phyloP scores from a whole-genome alignment of 2,113 vertebrate genomes.

The Oncorhynchus kisutch region DNA sequence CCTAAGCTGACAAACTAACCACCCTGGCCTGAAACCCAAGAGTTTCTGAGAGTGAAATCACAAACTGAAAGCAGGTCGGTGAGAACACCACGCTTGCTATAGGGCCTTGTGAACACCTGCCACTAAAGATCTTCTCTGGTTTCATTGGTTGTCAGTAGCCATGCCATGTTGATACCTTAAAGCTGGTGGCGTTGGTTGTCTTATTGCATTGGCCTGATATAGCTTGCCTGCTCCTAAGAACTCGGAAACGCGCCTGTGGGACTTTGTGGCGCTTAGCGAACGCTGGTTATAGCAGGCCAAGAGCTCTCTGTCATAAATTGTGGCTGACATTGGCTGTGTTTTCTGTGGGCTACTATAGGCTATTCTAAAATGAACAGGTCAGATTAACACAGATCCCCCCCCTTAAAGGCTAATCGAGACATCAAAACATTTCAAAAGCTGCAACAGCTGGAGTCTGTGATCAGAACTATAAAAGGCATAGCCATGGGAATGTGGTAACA shows the following conservation, averaged over 20 bases:
- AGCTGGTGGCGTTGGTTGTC: not conserved
- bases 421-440: not conserved
- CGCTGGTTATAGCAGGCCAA: too few species aligned
- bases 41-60: conserved; percentile 23
- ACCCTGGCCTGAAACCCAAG: conserved; percentile 31
- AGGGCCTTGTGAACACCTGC: conserved; percentile 29
- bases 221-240: too few species aligned
- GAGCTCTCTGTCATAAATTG: too few species aligned
- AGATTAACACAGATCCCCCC: too few species aligned
- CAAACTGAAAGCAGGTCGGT: conserved; percentile 15
- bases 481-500: not conserved
- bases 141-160: conserved; percentile 15
- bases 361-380: too few species aligned
- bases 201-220: not conserved
- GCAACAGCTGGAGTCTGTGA: conserved; percentile 14
- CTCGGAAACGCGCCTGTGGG: too few species aligned
- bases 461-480: conserved; percentile 33
- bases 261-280: too few species aligned
- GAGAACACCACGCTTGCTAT: not conserved
- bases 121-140: conserved; percentile 21
- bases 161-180: conserved; percentile 2
- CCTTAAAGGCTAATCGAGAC: not conserved
- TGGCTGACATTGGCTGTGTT: too few species aligned
- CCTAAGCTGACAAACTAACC: not conserved
- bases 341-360: too few species aligned